Evolutionary conservation across 2,888 invertebrate genomes (phyloP).

Genomic region (Nezara viridula): DNA sequence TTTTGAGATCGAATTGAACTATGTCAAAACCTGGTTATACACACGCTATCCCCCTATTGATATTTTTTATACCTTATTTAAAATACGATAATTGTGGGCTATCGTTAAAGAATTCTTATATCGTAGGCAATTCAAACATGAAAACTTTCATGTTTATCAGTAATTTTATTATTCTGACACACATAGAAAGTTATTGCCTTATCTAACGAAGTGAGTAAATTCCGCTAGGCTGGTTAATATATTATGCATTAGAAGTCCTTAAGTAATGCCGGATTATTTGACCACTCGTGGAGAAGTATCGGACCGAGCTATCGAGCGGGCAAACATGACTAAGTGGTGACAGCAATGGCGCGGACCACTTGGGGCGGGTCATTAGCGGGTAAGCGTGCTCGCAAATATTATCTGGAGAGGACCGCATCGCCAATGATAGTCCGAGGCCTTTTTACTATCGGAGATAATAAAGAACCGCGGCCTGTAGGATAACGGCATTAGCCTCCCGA

Average conservation of each 20-base stretch:
- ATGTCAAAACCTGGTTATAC: too few relatives aligned
- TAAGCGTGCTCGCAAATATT: background rate
- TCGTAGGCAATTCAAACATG: too few relatives aligned
- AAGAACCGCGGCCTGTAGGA: background rate
- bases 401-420: background rate
- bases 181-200: background rate
- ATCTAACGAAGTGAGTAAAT: background rate
- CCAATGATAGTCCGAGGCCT: background rate
- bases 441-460: background rate
- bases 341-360: background rate
- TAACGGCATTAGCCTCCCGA: constrained; percentile 42
- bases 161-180: background rate
- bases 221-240: background rate
- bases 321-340: constrained; percentile 18
- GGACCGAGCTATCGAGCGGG: background rate
- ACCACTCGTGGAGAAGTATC: background rate
- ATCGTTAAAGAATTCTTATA: too few relatives aligned
- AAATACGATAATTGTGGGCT: too few relatives aligned
- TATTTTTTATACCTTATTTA: too few relatives aligned
- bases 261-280: background rate
- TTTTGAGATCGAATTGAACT: too few relatives aligned
- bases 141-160: background rate
- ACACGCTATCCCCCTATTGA: too few relatives aligned
- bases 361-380: background rate
- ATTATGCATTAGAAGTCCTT: background rate